A percentile compares a stretch with the other conserved stretches of the same genome.
These are phyloP conservation scores for Lerema accius DNA, from an alignment of 1,140 invertebrate genomes.

Conservation along the genomic window DNA sequence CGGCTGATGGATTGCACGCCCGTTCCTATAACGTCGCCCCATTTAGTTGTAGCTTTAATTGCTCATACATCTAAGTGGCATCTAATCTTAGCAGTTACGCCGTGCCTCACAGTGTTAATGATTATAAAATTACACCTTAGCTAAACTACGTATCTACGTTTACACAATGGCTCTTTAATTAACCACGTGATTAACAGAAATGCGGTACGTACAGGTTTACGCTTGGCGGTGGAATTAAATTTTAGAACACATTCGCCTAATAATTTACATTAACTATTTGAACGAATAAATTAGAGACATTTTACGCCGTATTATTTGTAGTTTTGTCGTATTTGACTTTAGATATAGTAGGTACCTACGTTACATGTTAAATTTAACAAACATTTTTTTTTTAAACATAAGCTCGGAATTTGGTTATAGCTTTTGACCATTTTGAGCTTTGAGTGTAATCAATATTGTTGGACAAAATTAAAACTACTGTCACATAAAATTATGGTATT, in stretches of 20 bases:
- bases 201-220: slow-evolving; percentile 2
- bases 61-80: slow-evolving; percentile 8
- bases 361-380: no score
- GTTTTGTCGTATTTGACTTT: no score
- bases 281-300: neutral
- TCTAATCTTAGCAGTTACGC: no score
- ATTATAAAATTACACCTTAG: slow-evolving; percentile 10
- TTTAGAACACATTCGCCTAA: neutral
- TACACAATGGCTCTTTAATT: slow-evolving; percentile 6
- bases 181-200: slow-evolving; percentile 5
- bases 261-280: neutral
- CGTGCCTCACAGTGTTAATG: slow-evolving; percentile 3
- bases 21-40: slow-evolving; percentile 51
- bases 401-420: no score
- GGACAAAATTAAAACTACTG: no score
- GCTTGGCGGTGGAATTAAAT: neutral
- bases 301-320: no score
- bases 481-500: no score
- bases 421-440: no score
- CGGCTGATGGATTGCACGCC: slow-evolving; percentile 56
- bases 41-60: slow-evolving; percentile 47
- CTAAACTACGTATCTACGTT: slow-evolving; percentile 5
- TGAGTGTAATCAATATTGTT: no score
- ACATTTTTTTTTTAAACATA: no score
- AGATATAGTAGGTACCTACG: no score